Conservation (phyloP, 2,888 invertebrate species). For the Drosophila fulvimacula region DNA sequence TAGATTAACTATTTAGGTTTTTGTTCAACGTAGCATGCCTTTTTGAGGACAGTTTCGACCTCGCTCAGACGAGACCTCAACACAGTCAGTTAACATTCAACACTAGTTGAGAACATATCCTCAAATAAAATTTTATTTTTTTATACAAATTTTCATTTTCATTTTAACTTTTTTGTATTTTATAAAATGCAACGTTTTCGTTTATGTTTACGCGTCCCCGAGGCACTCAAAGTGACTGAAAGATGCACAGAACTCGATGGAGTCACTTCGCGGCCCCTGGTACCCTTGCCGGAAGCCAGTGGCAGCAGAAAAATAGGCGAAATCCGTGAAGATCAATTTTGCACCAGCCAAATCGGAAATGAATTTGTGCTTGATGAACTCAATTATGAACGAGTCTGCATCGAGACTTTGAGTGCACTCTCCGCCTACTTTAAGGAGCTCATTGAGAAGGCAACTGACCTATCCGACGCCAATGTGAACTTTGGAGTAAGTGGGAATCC, state of each 20-base stretch:
- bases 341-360: conserved; percentile 37
- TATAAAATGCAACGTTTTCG: conserved; percentile 30
- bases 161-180: background rate
- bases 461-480: conserved; percentile 91
- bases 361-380: conserved; percentile 83
- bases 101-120: conserved; percentile 9
- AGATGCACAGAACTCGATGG: background rate
- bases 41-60: background rate
- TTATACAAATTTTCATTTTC: background rate
- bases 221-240: background rate
- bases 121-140: conserved; percentile 3
- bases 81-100: conserved; percentile 13
- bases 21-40: background rate
- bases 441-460: conserved; percentile 88
- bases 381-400: conserved; percentile 91
- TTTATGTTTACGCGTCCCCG: background rate
- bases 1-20: background rate
- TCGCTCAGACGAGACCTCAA: too few relatives aligned
- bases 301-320: background rate
- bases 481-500: conserved; percentile 88
- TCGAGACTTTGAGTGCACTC: conserved; percentile 94
- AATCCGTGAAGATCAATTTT: background rate
- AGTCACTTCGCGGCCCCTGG: background rate
- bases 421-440: conserved; percentile 95
- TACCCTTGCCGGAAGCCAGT: background rate